These are phyloP conservation scores for Pyrochroa serraticornis DNA, from an alignment of 2,888 invertebrate species.

Conservation along the genomic window DNA sequence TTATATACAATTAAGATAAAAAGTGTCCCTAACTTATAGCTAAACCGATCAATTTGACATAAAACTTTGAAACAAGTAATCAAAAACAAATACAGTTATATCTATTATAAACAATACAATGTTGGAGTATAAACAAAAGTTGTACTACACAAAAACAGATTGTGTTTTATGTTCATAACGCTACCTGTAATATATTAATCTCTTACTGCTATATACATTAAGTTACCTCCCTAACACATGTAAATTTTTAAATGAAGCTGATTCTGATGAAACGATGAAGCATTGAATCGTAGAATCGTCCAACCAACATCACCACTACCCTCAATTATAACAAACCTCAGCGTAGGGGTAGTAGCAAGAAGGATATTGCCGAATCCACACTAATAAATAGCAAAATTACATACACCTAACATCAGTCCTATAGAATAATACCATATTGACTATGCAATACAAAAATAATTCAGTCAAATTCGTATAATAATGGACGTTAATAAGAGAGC, in stretches of 20 bases:
- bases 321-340: conserved; percentile 1
- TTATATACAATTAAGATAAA: conserved; percentile 7
- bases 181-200: conserved; percentile 34
- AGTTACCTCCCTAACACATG: conserved; percentile 24
- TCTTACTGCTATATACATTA: conserved; percentile 31
- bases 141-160: conserved; percentile 32
- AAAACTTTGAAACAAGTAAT: conserved; percentile 8
- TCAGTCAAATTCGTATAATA: conserved; percentile 47
- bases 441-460: conserved; percentile 48
- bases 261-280: conserved; percentile 22
- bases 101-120: neutral
- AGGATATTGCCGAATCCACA: neutral
- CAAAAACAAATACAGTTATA: neutral
- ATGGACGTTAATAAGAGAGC: conserved; percentile 47
- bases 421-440: conserved; percentile 39
- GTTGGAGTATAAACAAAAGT: conserved; percentile 2
- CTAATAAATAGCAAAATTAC: conserved; percentile 22
- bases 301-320: neutral
- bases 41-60: neutral
- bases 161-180: conserved; percentile 28
- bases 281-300: neutral
- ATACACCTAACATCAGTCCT: conserved; percentile 41
- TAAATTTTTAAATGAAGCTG: conserved; percentile 11
- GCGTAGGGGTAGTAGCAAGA: conserved; percentile 8
- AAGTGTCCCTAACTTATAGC: neutral